Percentiles rank a stretch among this genome's conserved stretches.
phyloP scores from a whole-genome alignment of 2,888 invertebrate species.

The Odontothrips loti region DNA sequence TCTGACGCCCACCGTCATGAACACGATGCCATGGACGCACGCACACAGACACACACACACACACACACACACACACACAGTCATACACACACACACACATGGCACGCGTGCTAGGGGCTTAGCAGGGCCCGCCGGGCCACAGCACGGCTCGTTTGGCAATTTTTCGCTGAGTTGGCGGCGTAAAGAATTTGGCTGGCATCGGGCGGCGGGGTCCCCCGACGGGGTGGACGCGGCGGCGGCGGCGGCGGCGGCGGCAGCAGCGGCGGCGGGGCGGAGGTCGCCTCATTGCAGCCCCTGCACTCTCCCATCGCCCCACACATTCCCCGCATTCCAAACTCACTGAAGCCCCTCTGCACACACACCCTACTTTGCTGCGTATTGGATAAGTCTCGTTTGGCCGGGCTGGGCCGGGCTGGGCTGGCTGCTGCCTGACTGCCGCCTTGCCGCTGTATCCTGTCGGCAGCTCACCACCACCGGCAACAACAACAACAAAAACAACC shows the following conservation, averaged over 20 bases:
- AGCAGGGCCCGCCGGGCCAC: too few relatives aligned
- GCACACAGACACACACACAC: too few relatives aligned
- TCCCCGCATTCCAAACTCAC: slow-evolving; percentile 10
- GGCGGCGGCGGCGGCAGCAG: too few relatives aligned
- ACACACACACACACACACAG: too few relatives aligned
- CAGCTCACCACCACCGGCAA: too few relatives aligned
- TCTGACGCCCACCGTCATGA: not conserved
- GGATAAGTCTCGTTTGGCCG: not conserved
- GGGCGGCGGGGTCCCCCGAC: too few relatives aligned
- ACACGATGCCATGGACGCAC: not conserved
- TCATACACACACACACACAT: too few relatives aligned
- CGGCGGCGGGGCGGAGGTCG: not conserved
- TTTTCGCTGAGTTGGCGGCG: slow-evolving; percentile 25
- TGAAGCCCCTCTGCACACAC: slow-evolving; percentile 15
- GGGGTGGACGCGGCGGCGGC: too few relatives aligned
- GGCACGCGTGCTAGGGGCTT: too few relatives aligned
- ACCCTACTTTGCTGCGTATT: slow-evolving; percentile 2
- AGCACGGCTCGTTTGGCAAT: slow-evolving; percentile 2
- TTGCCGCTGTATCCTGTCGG: not conserved
- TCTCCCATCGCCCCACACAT: not conserved
- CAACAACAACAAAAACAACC: too few relatives aligned
- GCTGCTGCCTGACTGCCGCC: not conserved
- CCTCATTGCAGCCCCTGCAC: not conserved
- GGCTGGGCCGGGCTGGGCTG: not conserved
- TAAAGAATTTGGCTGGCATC: slow-evolving; percentile 8